phyloP scores from a whole-genome alignment of 2,113 vertebrate genomes.

The Natator depressus region DNA sequence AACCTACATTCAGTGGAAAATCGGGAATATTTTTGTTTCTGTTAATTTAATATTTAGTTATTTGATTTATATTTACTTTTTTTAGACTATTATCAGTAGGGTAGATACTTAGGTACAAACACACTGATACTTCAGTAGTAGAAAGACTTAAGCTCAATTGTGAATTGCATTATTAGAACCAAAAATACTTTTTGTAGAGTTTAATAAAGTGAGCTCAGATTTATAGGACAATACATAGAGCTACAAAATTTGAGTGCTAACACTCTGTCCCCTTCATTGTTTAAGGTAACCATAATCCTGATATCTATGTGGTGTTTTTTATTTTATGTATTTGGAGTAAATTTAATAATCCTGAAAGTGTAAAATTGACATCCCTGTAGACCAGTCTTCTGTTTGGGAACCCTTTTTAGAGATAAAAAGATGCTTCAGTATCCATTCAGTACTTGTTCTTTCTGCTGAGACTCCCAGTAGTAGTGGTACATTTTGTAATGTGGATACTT shows the following conservation, averaged over 20 bases:
- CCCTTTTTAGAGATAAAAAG: not conserved
- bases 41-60: not conserved
- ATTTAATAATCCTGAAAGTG: not conserved
- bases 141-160: not conserved
- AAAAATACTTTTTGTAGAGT: not conserved
- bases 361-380: not conserved
- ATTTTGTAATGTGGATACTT: constrained; percentile 32
- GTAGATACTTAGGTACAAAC: not conserved
- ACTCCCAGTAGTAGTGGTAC: constrained; percentile 30
- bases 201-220: not conserved
- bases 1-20: not conserved
- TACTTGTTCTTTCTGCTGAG: constrained; percentile 4
- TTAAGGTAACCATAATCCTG: not conserved
- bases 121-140: not conserved
- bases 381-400: not conserved
- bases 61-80: not conserved
- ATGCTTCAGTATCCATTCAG: not conserved
- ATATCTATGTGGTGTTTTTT: not conserved
- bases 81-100: not conserved
- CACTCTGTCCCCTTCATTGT: not conserved
- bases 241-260: not conserved
- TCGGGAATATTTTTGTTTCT: not conserved
- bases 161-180: not conserved
- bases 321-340: not conserved
- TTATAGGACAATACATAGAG: not conserved